phyloP scores from a whole-genome alignment of 2,797 vertebrate genomes.

The Discoglossus pictus region DNA sequence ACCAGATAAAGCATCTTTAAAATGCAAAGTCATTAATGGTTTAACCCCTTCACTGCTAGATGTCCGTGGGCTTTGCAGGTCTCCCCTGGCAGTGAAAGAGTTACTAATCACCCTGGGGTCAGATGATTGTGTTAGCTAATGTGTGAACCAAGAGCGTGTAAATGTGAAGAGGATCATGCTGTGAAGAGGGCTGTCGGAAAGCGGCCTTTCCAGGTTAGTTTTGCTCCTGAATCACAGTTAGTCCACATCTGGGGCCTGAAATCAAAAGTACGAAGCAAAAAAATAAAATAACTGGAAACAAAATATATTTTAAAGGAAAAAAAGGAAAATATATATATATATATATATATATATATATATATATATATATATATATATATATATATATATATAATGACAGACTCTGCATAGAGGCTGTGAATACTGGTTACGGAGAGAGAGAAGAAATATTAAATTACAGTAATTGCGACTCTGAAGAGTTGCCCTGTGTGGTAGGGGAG shows the following conservation, averaged over 20 bases:
- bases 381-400: slow-evolving; percentile 32
- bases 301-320: slow-evolving; percentile 27
- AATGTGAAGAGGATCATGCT: no score
- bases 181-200: no score
- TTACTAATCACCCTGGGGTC: no score
- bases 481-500: slow-evolving; percentile 12
- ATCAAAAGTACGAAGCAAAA: slow-evolving; percentile 16
- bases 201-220: slow-evolving; percentile 1
- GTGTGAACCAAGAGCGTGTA: no score
- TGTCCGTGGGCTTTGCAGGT: no score
- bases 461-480: slow-evolving; percentile 35
- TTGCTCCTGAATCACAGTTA: slow-evolving; percentile 11
- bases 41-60: no score
- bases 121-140: no score
- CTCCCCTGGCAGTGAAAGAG: no score
- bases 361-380: slow-evolving; percentile 45
- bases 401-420: slow-evolving; percentile 30
- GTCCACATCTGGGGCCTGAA: slow-evolving; percentile 18
- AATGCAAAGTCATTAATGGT: no score
- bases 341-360: slow-evolving; percentile 39
- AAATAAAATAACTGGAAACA: not conserved
- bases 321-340: slow-evolving; percentile 31
- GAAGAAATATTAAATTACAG: slow-evolving; percentile 24
- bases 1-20: no score
- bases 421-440: slow-evolving; percentile 38